Percentiles rank a stretch among this genome's conserved stretches.
Conservation (phyloP, 2,888 invertebrate species). For the Fissipunctia ypsillon region DNA sequence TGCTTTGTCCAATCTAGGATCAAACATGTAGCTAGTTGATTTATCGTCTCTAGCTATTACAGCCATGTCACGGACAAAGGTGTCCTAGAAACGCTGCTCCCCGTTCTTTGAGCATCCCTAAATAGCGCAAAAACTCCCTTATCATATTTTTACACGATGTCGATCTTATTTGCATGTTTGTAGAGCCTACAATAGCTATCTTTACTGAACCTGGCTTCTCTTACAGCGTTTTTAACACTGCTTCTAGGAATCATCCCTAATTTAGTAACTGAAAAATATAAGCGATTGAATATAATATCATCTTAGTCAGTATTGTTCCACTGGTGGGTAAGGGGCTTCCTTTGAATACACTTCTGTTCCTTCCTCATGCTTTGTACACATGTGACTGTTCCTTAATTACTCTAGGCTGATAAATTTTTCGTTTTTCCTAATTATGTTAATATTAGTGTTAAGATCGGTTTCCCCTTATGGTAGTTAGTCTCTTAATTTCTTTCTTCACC, state of each 20-base stretch:
- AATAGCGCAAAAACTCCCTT: slow-evolving; percentile 10
- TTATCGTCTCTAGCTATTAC: neutral
- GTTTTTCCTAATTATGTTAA: too few relatives aligned
- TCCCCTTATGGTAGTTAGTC: too few relatives aligned
- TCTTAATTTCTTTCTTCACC: neutral
- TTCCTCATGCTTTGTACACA: neutral
- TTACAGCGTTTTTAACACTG: neutral
- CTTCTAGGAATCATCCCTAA: neutral
- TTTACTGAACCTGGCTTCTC: neutral
- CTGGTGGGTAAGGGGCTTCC: too few relatives aligned
- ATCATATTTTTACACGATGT: slow-evolving; percentile 10
- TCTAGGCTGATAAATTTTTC: too few relatives aligned
- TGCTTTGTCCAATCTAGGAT: neutral
- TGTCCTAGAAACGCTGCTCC: neutral
- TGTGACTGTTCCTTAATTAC: too few relatives aligned
- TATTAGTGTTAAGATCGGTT: too few relatives aligned
- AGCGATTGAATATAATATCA: neutral
- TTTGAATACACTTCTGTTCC: too few relatives aligned
- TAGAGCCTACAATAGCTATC: neutral
- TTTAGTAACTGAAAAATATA: neutral
- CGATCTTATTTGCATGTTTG: neutral
- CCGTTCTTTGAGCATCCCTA: neutral
- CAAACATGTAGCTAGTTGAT: neutral
- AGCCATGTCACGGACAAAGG: slow-evolving; percentile 1
- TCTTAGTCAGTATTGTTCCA: neutral